These are phyloP conservation scores for Sebastes matsubarae DNA, from an alignment of 2,797 vertebrate species.

Conservation along the genomic window DNA sequence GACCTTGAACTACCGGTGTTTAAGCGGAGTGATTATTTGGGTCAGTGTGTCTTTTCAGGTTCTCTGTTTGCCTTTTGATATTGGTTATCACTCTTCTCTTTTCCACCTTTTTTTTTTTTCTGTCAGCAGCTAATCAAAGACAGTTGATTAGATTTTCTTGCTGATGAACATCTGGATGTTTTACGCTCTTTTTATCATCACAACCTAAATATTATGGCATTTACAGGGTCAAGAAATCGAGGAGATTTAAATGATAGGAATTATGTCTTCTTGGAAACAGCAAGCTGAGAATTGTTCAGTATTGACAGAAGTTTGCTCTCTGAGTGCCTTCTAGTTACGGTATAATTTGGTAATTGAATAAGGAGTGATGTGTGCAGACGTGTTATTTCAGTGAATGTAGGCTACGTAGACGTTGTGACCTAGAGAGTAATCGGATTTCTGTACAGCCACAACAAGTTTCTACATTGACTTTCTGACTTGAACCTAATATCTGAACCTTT, in stretches of 20 bases:
- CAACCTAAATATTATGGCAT: not conserved
- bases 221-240: not conserved
- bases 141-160: not conserved
- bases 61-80: slow-evolving; percentile 31
- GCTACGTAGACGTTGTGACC: not conserved
- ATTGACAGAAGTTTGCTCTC: not conserved
- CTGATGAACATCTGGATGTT: not conserved
- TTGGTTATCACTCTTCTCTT: not conserved
- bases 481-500: not conserved
- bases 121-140: not conserved
- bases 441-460: not conserved
- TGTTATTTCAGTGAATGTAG: slow-evolving; percentile 10
- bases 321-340: not conserved
- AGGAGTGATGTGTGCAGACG: not conserved
- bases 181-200: not conserved
- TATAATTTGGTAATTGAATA: slow-evolving; percentile 6
- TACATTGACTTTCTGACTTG: not conserved
- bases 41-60: slow-evolving; percentile 32
- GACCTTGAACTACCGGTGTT: slow-evolving; percentile 24
- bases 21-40: slow-evolving; percentile 30
- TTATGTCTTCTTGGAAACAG: not conserved
- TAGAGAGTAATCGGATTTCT: not conserved
- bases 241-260: not conserved
- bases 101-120: not conserved
- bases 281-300: not conserved